These are phyloP conservation scores for Vombatus ursinus DNA, from an alignment of 2,113 vertebrate species.

Conservation along the genomic window DNA sequence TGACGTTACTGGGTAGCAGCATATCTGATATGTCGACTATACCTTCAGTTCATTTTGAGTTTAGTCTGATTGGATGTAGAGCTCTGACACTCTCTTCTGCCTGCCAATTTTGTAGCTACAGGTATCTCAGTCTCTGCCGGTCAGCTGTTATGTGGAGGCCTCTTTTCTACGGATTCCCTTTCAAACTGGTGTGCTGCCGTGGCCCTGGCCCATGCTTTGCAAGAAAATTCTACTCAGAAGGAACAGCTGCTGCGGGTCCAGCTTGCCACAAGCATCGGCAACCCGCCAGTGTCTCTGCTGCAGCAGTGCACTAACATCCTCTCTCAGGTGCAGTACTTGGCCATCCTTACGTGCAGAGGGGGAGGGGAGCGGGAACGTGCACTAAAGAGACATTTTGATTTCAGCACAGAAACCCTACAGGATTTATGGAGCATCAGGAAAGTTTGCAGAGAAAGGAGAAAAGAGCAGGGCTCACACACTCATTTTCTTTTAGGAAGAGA, in stretches of 20 bases:
- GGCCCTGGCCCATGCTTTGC: slow-evolving; percentile 94
- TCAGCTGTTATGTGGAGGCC: slow-evolving; percentile 95
- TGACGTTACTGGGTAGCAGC: neutral
- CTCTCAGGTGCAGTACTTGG: slow-evolving; percentile 88
- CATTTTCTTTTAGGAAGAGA: neutral
- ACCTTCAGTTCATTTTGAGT: neutral
- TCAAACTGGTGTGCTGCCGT: slow-evolving; percentile 99
- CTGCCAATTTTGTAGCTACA: slow-evolving; percentile 79
- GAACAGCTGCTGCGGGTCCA: slow-evolving; percentile 97
- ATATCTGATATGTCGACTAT: neutral
- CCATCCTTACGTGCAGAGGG: accelerated
- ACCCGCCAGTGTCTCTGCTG: slow-evolving; percentile 95
- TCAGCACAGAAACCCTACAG: neutral
- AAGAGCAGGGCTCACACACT: neutral
- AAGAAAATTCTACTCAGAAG: slow-evolving; percentile 96
- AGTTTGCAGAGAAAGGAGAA: neutral
- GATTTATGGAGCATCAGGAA: neutral
- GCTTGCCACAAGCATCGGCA: slow-evolving; percentile 96
- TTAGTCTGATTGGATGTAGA: neutral
- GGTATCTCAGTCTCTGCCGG: slow-evolving; percentile 96
- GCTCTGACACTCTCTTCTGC: neutral
- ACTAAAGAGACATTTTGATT: neutral
- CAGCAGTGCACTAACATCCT: slow-evolving; percentile 99
- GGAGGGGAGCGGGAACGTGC: accelerated
- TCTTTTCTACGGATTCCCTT: slow-evolving; percentile 96